These are phyloP conservation scores for Hanleya hanleyi DNA, from an alignment of 2,888 invertebrate genomes.

Conservation along the genomic window DNA sequence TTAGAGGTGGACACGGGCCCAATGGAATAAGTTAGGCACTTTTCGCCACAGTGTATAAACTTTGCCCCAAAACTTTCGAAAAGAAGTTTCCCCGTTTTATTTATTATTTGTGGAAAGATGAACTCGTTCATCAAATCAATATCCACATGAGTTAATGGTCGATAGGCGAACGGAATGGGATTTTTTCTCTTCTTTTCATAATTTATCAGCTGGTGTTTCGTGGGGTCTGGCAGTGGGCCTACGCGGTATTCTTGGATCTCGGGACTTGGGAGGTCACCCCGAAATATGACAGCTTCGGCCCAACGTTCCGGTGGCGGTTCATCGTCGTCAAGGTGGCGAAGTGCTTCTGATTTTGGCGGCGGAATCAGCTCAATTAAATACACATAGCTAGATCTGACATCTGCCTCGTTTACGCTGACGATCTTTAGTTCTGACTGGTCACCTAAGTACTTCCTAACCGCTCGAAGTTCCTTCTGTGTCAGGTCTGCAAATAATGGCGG, in stretches of 20 bases:
- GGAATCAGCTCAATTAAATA: constrained; percentile 44
- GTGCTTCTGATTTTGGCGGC: constrained; percentile 43
- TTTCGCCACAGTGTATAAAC: constrained; percentile 24
- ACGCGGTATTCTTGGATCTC: constrained; percentile 48
- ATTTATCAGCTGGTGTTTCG: constrained; percentile 28
- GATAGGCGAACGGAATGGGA: constrained; percentile 30
- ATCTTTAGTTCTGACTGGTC: not conserved
- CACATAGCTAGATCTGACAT: constrained; percentile 32
- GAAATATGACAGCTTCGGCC: constrained; percentile 44
- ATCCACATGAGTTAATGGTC: constrained; percentile 34
- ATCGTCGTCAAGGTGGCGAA: constrained; percentile 37
- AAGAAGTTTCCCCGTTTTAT: constrained; percentile 25
- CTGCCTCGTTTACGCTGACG: constrained; percentile 10
- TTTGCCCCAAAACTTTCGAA: constrained; percentile 29
- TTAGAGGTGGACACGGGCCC: constrained; percentile 20
- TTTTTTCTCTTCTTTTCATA: constrained; percentile 18
- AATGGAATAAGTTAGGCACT: constrained; percentile 34
- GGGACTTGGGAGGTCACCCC: constrained; percentile 34
- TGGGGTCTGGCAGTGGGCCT: constrained; percentile 48
- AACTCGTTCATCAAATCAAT: constrained; percentile 8
- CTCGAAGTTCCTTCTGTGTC: not conserved
- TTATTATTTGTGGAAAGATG: constrained; percentile 26
- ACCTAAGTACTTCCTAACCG: not conserved
- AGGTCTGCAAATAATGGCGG: constrained; percentile 7
- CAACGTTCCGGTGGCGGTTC: constrained; percentile 38